Conservation (phyloP, 2,113 vertebrate genomes). For the Phalacrocorax brasilianus region DNA sequence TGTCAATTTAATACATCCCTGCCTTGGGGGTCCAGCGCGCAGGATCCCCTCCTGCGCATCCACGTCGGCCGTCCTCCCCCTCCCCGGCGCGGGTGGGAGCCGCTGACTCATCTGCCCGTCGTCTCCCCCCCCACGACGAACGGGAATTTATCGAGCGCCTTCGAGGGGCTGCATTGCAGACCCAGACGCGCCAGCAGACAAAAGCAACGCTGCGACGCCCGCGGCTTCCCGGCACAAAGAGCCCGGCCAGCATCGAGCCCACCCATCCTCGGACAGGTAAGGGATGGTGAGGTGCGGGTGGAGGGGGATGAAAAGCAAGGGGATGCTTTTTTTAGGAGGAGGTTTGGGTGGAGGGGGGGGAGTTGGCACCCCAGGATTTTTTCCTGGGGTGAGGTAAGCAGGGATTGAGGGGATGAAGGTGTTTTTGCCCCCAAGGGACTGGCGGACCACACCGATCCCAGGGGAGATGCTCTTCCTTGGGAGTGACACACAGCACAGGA, state of each 20-base stretch:
- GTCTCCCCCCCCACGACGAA: not conserved
- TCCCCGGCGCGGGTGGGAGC: not conserved
- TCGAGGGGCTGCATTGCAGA: slow-evolving; percentile 79
- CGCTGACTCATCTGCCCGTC: slow-evolving; percentile 53
- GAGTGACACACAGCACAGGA: rapidly evolving
- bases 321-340: not conserved
- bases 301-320: rapidly evolving
- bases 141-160: not conserved
- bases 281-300: rapidly evolving
- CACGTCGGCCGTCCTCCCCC: not conserved
- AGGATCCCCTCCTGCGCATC: not conserved
- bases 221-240: slow-evolving; percentile 10
- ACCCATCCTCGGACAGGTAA: not conserved
- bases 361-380: not conserved
- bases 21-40: not conserved
- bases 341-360: not conserved
- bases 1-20: not conserved
- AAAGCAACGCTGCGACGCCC: slow-evolving; percentile 40
- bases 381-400: rapidly evolving
- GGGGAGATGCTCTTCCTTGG: not conserved
- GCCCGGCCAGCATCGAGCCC: not conserved
- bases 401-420: not conserved
- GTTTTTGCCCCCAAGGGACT: rapidly evolving
- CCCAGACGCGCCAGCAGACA: not conserved
- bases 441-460: rapidly evolving